These are phyloP conservation scores for Sclerodermus sp. DNA, from an alignment of 2,888 invertebrate species.

Conservation along the genomic window DNA sequence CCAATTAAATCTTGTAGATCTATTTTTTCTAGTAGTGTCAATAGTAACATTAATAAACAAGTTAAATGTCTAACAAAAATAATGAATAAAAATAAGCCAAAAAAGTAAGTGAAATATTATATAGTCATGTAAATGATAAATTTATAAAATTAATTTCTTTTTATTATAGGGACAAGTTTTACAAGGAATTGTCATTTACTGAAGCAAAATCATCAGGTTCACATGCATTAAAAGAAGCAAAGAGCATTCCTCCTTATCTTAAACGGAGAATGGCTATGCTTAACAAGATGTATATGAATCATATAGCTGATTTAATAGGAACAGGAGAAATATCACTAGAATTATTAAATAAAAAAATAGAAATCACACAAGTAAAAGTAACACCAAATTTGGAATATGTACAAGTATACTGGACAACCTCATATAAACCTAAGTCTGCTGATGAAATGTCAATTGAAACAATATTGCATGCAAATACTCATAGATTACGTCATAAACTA, in stretches of 20 bases:
- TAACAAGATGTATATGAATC: slow-evolving; percentile 80
- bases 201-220: neutral
- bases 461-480: slow-evolving; percentile 61
- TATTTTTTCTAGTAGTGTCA: slow-evolving; percentile 10
- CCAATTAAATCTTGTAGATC: too few relatives aligned
- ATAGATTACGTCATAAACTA: slow-evolving; percentile 70
- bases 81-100: slow-evolving; percentile 20
- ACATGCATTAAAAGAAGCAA: too few relatives aligned
- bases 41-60: slow-evolving; percentile 20
- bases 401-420: slow-evolving; percentile 74
- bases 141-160: neutral
- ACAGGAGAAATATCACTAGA: slow-evolving; percentile 66
- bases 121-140: neutral
- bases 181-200: slow-evolving; percentile 4
- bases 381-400: slow-evolving; percentile 68
- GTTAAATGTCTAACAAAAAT: slow-evolving; percentile 32
- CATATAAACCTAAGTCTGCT: slow-evolving; percentile 49
- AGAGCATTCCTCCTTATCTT: slow-evolving; percentile 56
- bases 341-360: slow-evolving; percentile 69
- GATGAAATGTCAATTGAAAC: slow-evolving; percentile 61
- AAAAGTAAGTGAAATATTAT: slow-evolving; percentile 24
- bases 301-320: slow-evolving; percentile 77
- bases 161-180: neutral
- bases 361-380: slow-evolving; percentile 73
- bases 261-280: slow-evolving; percentile 68